phyloP scores from a whole-genome alignment of 2,113 vertebrate species.

The Eptesicus fuscus region DNA sequence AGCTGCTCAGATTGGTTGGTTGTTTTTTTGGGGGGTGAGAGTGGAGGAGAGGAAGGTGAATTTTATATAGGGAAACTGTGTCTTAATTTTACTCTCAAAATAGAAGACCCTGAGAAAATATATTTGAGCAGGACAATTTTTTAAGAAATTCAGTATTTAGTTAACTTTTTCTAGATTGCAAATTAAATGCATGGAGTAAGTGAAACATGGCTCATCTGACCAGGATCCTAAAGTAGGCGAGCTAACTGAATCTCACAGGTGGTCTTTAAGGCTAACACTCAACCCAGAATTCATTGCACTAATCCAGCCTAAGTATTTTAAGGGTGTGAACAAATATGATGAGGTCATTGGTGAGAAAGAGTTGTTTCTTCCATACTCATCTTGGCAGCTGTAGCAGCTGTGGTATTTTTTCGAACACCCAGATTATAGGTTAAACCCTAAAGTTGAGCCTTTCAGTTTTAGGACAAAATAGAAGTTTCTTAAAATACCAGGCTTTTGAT shows the following conservation, averaged over 20 bases:
- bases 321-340: constrained; percentile 30
- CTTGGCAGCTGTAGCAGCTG: constrained; percentile 61
- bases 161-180: constrained; percentile 22
- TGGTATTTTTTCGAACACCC: constrained; percentile 9
- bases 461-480: constrained; percentile 11
- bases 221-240: neutral
- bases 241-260: constrained; percentile 42
- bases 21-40: neutral
- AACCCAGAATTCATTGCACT: neutral
- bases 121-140: neutral
- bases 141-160: neutral
- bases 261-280: constrained; percentile 20
- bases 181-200: neutral
- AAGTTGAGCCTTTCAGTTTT: constrained; percentile 5
- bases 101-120: neutral
- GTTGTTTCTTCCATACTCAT: neutral
- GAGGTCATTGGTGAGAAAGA: constrained; percentile 32
- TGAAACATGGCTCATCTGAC: neutral
- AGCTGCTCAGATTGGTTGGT: neutral
- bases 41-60: neutral
- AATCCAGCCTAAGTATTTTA: constrained; percentile 43
- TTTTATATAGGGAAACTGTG: neutral
- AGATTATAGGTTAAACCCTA: constrained; percentile 44
- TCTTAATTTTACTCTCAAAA: neutral
- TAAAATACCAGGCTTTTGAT: neutral